Percentiles rank a stretch among this genome's conserved stretches.
phyloP scores from a whole-genome alignment of 1,140 invertebrate genomes.

The Panonychus citri region DNA sequence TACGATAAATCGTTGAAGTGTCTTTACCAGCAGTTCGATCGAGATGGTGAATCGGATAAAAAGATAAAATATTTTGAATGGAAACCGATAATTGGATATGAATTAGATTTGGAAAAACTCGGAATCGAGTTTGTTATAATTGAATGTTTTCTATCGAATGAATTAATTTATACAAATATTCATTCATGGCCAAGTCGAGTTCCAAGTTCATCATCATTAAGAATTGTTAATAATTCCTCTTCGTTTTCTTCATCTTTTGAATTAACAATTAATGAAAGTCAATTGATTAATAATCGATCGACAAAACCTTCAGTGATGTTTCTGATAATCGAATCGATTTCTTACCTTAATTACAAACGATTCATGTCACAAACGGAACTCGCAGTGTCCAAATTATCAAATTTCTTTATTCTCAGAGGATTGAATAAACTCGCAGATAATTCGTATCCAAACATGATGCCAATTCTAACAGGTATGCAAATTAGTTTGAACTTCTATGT shows the following conservation, averaged over 20 bases:
- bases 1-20: not conserved
- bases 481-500: not conserved
- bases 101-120: not conserved
- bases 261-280: not conserved
- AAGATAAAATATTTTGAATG: not conserved
- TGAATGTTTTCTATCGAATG: not conserved
- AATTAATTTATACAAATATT: not conserved
- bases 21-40: not conserved
- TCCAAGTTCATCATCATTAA: too few species aligned
- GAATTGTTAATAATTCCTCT: too few species aligned
- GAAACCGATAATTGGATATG: not conserved
- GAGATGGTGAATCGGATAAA: not conserved
- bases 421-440: conserved; percentile 25
- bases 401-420: conserved; percentile 21
- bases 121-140: not conserved
- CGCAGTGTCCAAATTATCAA: not conserved
- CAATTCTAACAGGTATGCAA: conserved; percentile 19
- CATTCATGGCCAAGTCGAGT: not conserved
- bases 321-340: conserved; percentile 9
- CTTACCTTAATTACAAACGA: conserved; percentile 4
- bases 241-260: not conserved
- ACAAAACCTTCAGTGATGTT: conserved; percentile 2
- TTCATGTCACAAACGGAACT: conserved; percentile 2
- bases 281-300: not conserved
- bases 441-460: conserved; percentile 24